Evolutionary conservation across 53 echinoderm and acorn worm species (phyloP), one percentile per base, ranked within the genome.

Genomic region (Zoroaster sp.): DNA sequence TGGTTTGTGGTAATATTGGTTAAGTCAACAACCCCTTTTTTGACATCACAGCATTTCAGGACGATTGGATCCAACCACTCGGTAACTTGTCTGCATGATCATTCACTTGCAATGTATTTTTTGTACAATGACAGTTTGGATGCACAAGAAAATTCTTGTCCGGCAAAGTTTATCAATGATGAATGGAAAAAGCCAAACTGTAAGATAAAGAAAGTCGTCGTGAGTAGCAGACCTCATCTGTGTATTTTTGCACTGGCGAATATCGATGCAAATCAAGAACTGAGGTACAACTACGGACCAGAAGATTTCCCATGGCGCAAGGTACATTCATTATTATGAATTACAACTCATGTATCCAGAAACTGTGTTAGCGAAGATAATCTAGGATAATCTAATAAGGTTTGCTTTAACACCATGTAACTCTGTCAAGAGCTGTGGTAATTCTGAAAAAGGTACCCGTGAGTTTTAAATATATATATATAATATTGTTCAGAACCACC

Each of bases 271-370:
- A 44, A 52, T 18, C 69, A 44, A 33, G 91, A 91, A 87, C 59
- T 91, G 21, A 76, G 86, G 76, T 91, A 91, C 65, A 65, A 91
- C 78, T 91, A 91, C 69, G 91, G 87, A 35, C 34, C 25, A 67
- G 78, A 77, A 18, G 45, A 91, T 32, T 74, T 68, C 32, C 91
- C 86, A 37, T 91, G 91, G 91, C 90, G 83, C 37, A 72, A 90
- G 90, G 90, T 90, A 90, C 39, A 46, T 46, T 46, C 46, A 46
- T 14, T 46, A 46, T 10, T 14, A 46, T 46, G 11, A 46, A n/a
- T 47, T 78, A 20, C 46, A 11, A 47, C 12, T 45, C 33, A 31
- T 47, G 46, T 51, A 75, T 2, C 18, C 6, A 76, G 12, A 23
- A 45, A 45, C 33, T 39, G 5, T 74, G n/a, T 44, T 40, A 17